Evolutionary conservation across 2,888 invertebrate genomes (phyloP), one percentile per base, ranked within the genome.

Genomic region (Serrognathus titanus): DNA sequence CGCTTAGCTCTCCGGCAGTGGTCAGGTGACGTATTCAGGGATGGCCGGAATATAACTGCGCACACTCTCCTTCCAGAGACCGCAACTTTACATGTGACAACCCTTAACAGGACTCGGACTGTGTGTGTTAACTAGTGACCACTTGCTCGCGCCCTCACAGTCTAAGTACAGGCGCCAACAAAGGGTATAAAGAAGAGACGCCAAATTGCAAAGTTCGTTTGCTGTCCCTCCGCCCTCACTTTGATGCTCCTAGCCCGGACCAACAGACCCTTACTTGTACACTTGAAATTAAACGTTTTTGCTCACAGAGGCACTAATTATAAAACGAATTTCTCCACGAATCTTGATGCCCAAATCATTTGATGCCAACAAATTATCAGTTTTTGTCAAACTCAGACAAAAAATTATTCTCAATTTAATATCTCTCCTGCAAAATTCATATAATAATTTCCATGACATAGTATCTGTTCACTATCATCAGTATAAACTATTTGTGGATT

Each of bases 31-130:
- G 56, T 62, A 60, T 58, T 61, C 59, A 57, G 61, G 58, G 58
- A 61, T 57, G 61, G 59, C 56, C 61, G 52, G 51, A 57, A 48
- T 51, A 16, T 58, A 55, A 61, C 55, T 63, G 63, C 65, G 63
- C 67, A 60, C 53, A 56, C 61, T 60, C 63, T 53, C 48, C 51
- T 46, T 57, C 51, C 51, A 55, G 48, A 58, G 63, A 70, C 69
- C 69, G 63, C 69, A 68, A 67, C 66, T 69, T 71, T 69, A 67
- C 66, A 69, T 69, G 65, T 65, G 67, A 70, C 68, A 69, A 65
- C 66, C 68, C 65, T 66, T 55, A 60, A 57, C 58, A 55, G 56
- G 50, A 52, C 57, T 58, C 58, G 62, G 67, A 65, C 63, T 58
- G 66, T 61, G 57, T 58, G 56, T 36, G 57, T 60, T 59, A 53